Percentiles rank a stretch among this genome's conserved stretches.
These are phyloP conservation scores for Oceanodroma leucorhoa DNA, from an alignment of 2,797 vertebrate genomes.

Conservation along the genomic window DNA sequence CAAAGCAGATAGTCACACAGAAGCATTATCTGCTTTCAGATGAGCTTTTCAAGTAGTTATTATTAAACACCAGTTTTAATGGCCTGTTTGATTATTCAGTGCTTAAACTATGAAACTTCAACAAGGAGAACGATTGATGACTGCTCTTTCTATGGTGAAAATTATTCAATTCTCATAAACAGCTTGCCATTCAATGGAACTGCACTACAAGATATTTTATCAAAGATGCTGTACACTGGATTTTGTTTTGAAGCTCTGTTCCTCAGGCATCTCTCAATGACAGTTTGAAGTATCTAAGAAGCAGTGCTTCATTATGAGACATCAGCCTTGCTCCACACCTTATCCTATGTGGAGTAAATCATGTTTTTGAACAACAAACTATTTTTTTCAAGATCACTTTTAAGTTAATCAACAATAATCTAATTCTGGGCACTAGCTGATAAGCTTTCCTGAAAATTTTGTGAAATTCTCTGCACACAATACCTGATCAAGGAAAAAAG, in stretches of 20 bases:
- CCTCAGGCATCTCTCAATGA: background rate
- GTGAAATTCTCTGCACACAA: background rate
- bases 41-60: conserved; percentile 48
- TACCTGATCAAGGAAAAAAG: background rate
- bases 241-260: conserved; percentile 1
- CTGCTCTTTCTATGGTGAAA: background rate
- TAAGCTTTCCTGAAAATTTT: background rate
- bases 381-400: background rate
- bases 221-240: background rate
- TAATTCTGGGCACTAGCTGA: background rate
- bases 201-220: background rate
- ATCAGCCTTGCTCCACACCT: background rate
- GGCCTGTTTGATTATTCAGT: conserved; percentile 40
- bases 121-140: background rate
- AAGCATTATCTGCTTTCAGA: conserved; percentile 39
- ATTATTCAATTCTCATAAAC: background rate
- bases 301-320: background rate
- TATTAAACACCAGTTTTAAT: conserved; percentile 35
- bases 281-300: background rate
- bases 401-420: background rate
- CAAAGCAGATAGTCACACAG: conserved; percentile 22
- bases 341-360: background rate
- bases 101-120: conserved; percentile 22
- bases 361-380: background rate
- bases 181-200: background rate